Base-by-base conservation (phyloP, 2,797 vertebrate genomes). In the Phoeniculus purpureus region DNA sequence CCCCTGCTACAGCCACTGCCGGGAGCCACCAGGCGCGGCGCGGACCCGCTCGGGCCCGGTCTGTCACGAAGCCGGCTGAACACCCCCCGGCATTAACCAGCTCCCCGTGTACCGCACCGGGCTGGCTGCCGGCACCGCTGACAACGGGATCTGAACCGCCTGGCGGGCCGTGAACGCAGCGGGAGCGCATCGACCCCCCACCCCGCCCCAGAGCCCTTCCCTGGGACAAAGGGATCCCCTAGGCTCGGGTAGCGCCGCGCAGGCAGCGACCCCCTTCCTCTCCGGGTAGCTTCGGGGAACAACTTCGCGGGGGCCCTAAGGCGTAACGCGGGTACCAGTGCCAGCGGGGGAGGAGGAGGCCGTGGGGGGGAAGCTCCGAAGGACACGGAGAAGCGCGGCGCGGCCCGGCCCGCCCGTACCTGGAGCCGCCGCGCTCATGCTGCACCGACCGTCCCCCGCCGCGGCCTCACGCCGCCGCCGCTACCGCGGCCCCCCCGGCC, bases 341-440 rank as follows among this genome's bases (percentile, higher is more conserved):
- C 1, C 45, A 50, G 54, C 2, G 32, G 18, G 2, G 32, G 18
- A 56, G 18, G 7, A 37, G 61, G 61, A 64, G 61, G 61, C 34
- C 22, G 25, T 22, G 58, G 32, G 15, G 15, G n/a, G n/a, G 79
- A 14, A 40, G 51, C 68, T 15, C 27, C 22, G 43, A 51, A 27
- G 81, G 71, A 21, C 61, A 16, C 43, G 43, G 43, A 43, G 43
- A 43, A 43, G 43, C 89, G 80, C 56, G 40, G 37, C 25, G 37
- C 32, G 21, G 37, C 74, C 48, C 65, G 29, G 29, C 43, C 7
- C 82, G 67, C 27, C 65, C 78, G 98, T 98, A 98, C 98, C 98
- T 98, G 98, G 97, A 97, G 97, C 97, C 97, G 96, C 97, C 97
- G 97, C 98, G 98, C 97, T 97, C 98, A 98, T 98, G 97, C 96